Percentiles rank a stretch among this genome's conserved stretches.
Evolutionary conservation across 2,888 invertebrate genomes (phyloP).

Genomic region (Brachynemurus nebulosus): DNA sequence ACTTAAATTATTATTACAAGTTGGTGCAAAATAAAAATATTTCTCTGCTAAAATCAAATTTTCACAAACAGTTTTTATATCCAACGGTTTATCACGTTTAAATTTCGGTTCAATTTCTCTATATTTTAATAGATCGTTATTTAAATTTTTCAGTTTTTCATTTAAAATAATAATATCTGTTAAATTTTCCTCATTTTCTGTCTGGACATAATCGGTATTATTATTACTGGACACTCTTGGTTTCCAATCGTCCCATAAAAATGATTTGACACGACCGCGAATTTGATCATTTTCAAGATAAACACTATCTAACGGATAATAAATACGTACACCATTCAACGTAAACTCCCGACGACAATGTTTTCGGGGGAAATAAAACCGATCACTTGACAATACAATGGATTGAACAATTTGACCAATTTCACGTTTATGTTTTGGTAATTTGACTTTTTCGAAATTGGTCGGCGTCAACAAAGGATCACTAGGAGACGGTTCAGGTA

Average conservation of each 20-base stretch:
- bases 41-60: slow-evolving; percentile 25
- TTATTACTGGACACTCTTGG: too few species aligned
- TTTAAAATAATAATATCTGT: not conserved
- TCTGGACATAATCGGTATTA: too few species aligned
- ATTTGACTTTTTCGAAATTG: slow-evolving; percentile 14
- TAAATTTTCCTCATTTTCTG: not conserved
- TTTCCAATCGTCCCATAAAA: slow-evolving; percentile 13
- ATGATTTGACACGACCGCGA: slow-evolving; percentile 11
- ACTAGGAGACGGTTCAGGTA: slow-evolving; percentile 19
- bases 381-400: slow-evolving; percentile 30
- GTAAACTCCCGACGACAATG: slow-evolving; percentile 28
- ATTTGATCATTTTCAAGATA: slow-evolving; percentile 16
- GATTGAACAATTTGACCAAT: slow-evolving; percentile 25
- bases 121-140: slow-evolving; percentile 1
- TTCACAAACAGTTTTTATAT: slow-evolving; percentile 20
- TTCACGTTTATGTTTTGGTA: slow-evolving; percentile 11
- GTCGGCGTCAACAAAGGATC: slow-evolving; percentile 18
- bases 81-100: slow-evolving; percentile 7
- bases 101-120: slow-evolving; percentile 11
- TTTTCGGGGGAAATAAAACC: slow-evolving; percentile 30
- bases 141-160: not conserved
- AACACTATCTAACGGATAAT: too few species aligned
- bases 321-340: slow-evolving; percentile 30
- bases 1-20: not conserved
- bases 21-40: slow-evolving; percentile 12